Base-by-base conservation (phyloP, 2,797 vertebrate species). In the Rhinichthys osculus region DNA sequence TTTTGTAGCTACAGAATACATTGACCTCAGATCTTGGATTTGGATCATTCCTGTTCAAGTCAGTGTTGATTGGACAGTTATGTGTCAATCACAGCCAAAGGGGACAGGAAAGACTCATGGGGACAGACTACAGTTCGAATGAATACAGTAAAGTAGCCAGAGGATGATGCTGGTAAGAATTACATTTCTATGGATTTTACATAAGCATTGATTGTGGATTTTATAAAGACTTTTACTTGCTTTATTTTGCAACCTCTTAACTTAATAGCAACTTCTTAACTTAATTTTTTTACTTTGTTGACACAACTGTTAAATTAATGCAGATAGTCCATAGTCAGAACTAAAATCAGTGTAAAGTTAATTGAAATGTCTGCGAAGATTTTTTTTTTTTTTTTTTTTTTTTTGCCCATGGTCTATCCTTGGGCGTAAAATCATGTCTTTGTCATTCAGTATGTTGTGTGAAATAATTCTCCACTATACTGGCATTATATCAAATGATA, bases 161-260 rank as follows among this genome's bases (percentile, higher is more conserved):
- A 14, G 30, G 27, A 9, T 33, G 19, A 80, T 80, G 14, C 47
- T 50, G 78, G 78, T 80, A 67, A 80, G 42, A 50, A 80, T 66
- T 67, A 1, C 14, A 19, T 13, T 23, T 33, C 13, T 23, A 8
- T 33, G 27, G 7, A 50, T 21, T 23, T 57, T 59, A 73, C 1
- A 30, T 30, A 16, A 73, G 7, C 4, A 73, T 30, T 19, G 14
- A 4, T n/a, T 78, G 7, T 77, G 30, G 33, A n/a, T 38, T n/a
- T 38, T 23, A 33, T 23, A 54, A 54, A 76, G 17, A 35, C 40
- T 50, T 73, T 73, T 74, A 11, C 17, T 50, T 35, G 5, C 30
- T 52, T 74, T 21, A 19, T 21, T 33, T 74, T 52, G 17, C 5
- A 23, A 35, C 30, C 5, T 54, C 5, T 54, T 76, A 13, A 50